Base-by-base conservation (phyloP, 2,888 invertebrate genomes). In the Philonicus albiceps region DNA sequence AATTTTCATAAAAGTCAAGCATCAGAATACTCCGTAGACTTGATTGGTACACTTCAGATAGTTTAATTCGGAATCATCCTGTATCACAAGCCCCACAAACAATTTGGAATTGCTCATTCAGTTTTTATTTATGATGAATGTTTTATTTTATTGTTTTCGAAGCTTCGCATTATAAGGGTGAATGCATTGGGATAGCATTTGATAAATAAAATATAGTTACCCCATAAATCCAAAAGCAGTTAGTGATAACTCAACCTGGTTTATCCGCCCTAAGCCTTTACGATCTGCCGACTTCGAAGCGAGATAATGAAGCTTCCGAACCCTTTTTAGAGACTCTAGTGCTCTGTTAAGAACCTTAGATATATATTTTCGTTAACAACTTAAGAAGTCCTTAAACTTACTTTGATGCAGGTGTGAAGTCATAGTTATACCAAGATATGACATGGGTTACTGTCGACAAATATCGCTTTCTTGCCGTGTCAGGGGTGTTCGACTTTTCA, bases 181-280 rank as follows among this genome's bases (percentile, higher is more conserved):
- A 31, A 31, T 31, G 31, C n/a, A n/a, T n/a, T n/a, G n/a, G n/a
- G 40, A 43, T 19, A 49, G 4, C 5, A 49, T 16, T 49, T 49
- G n/a, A 49, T 5, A 19, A 4, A 73, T 1, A 73, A 22, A 30
- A 5, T 1, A 16, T 27, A 64, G 22, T 11, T 22, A 55, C 64
- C 64, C 97, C 89, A 97, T 93, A 91, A 97, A 97, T 4, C 96
- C 97, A 90, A 96, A 96, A 91, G 96, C 96, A 0, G 97, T 96
- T 8, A 97, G 91, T 0, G 95, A 95, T 93, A 97, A 94, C 90
- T 97, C 96, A 87, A 95, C 93, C 91, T 97, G 97, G 0, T 95
- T 94, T 31, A 97, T 94, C 16, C 92, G 91, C 0, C 93, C 93
- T 2, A 93, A 89, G 7, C 94, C 92, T 94, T 92, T 92, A 91